A percentile compares a stretch with the other conserved stretches of the same genome.
phyloP scores from a whole-genome alignment of 2,113 vertebrate genomes.

The Oreotrochilus melanogaster region DNA sequence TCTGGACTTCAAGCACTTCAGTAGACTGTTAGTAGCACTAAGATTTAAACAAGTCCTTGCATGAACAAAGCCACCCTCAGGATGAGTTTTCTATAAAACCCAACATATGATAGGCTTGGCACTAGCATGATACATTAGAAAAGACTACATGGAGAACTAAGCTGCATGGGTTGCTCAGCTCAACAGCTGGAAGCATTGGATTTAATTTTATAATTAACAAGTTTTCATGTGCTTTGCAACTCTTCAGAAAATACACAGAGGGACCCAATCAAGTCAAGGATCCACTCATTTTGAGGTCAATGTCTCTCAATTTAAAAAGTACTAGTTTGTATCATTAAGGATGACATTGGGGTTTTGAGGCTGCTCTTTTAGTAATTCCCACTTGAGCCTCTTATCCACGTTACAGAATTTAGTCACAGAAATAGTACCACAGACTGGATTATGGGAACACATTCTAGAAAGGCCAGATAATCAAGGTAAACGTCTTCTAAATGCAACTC shows the following conservation, averaged over 20 bases:
- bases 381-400: not conserved
- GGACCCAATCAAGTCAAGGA: not conserved
- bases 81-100: not conserved
- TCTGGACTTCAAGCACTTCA: not conserved
- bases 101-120: not conserved
- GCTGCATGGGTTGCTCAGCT: not conserved
- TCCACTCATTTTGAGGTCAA: not conserved
- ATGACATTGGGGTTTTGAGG: not conserved
- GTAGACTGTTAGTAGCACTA: not conserved
- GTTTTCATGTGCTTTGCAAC: not conserved
- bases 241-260: not conserved
- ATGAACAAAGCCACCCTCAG: not conserved
- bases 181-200: not conserved
- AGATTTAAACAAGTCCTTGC: not conserved
- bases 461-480: not conserved
- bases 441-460: not conserved
- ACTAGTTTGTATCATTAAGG: not conserved
- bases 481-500: not conserved
- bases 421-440: not conserved
- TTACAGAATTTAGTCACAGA: not conserved
- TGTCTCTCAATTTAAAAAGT: not conserved
- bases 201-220: not conserved
- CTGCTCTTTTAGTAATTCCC: not conserved
- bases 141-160: not conserved
- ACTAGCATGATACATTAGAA: not conserved